These are phyloP conservation scores for Chanos chanos DNA, from an alignment of 2,797 vertebrate genomes.

Conservation along the genomic window DNA sequence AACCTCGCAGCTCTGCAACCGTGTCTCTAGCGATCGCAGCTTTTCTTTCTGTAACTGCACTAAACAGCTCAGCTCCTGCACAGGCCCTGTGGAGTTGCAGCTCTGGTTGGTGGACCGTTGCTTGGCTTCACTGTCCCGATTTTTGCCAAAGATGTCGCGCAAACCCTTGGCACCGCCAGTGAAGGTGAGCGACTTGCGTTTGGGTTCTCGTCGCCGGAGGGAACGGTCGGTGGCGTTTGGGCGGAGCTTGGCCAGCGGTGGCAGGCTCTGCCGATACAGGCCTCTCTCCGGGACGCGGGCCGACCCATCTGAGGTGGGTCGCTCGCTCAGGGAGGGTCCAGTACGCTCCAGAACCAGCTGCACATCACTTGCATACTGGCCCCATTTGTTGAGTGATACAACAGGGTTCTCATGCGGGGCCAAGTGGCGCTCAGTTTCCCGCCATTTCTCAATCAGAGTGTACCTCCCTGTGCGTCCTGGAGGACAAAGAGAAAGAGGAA, in stretches of 20 bases:
- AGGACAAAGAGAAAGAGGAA: background rate
- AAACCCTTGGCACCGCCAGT: slow-evolving; percentile 84
- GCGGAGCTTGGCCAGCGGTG: slow-evolving; percentile 87
- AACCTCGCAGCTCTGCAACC: slow-evolving; percentile 80
- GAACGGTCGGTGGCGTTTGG: slow-evolving; percentile 77
- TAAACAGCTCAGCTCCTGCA: slow-evolving; percentile 82
- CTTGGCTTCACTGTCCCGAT: slow-evolving; percentile 80
- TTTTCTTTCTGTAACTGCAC: slow-evolving; percentile 88
- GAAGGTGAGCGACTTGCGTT: slow-evolving; percentile 93
- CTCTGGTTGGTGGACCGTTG: slow-evolving; percentile 57
- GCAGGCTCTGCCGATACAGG: slow-evolving; percentile 88
- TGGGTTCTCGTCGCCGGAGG: slow-evolving; percentile 87
- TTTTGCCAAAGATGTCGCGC: slow-evolving; percentile 88
- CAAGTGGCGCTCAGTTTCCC: slow-evolving; percentile 89
- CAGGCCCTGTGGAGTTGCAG: slow-evolving; percentile 57
- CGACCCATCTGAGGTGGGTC: slow-evolving; percentile 81
- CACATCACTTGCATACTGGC: slow-evolving; percentile 93
- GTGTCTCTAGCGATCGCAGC: slow-evolving; percentile 82
- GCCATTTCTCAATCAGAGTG: slow-evolving; percentile 95
- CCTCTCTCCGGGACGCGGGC: slow-evolving; percentile 80
- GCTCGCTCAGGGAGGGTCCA: slow-evolving; percentile 85
- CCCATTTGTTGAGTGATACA: slow-evolving; percentile 95
- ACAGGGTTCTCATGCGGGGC: slow-evolving; percentile 90
- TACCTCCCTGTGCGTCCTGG: slow-evolving; percentile 91
- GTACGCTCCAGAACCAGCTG: slow-evolving; percentile 92